Evolutionary conservation across 2,113 vertebrate genomes (phyloP).

Genomic region (Pelvicachromis taeniatus): DNA sequence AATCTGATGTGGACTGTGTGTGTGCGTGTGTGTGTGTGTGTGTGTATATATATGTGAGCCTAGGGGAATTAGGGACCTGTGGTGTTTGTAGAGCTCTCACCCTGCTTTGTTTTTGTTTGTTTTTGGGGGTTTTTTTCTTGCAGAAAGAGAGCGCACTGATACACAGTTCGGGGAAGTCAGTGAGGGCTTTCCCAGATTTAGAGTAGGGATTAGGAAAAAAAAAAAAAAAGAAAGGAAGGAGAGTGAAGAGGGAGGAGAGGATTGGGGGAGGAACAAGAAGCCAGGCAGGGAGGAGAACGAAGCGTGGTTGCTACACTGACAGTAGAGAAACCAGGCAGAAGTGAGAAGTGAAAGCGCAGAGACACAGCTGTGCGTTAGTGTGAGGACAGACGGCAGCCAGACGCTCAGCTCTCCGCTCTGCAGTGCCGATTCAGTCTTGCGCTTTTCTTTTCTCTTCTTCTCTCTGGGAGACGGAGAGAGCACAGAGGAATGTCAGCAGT

Average conservation of each 20-base stretch:
- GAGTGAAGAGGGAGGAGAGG: neutral
- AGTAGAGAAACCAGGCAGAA: conserved; percentile 38
- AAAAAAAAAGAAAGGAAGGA: neutral
- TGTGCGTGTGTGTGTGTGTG: too few relatives aligned
- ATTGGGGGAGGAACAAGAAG: conserved; percentile 19
- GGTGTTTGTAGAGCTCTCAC: conserved; percentile 30
- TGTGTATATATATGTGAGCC: neutral
- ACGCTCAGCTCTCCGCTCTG: conserved; percentile 24
- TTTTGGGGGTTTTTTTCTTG: accelerated
- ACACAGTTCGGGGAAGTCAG: conserved; percentile 26
- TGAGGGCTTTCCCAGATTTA: conserved; percentile 70
- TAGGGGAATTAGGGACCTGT: conserved; percentile 37
- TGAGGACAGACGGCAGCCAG: conserved; percentile 39
- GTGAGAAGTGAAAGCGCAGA: conserved; percentile 55
- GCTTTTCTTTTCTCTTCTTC: neutral
- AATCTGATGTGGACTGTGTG: conserved; percentile 61
- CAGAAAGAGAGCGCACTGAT: neutral
- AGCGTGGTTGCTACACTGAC: conserved; percentile 45
- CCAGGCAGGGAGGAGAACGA: conserved; percentile 33
- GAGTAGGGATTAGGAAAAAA: conserved; percentile 40
- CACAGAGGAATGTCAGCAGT: conserved; percentile 34
- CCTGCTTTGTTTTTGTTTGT: conserved; percentile 30
- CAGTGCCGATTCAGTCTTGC: neutral
- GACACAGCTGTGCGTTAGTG: conserved; percentile 22
- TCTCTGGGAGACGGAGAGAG: neutral